Conservation (phyloP, 2,113 vertebrate species). For the Neomonachus schauinslandi region DNA sequence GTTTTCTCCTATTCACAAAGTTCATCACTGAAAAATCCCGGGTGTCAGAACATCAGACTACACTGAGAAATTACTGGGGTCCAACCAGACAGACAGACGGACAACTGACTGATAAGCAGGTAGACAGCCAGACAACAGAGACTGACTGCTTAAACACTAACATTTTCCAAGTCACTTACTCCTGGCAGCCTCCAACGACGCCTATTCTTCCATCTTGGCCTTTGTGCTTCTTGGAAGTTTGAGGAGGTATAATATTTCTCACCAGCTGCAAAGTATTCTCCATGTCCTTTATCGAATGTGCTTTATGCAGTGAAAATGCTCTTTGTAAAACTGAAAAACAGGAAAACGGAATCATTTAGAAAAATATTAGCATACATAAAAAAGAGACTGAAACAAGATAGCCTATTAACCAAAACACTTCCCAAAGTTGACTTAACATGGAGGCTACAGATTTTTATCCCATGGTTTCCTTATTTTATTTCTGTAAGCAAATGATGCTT, state of each 20-base stretch:
- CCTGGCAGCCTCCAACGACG: slow-evolving; percentile 95
- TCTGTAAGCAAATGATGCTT: neutral
- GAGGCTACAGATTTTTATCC: neutral
- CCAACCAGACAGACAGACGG: neutral
- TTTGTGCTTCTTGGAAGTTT: slow-evolving; percentile 94
- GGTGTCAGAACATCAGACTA: neutral
- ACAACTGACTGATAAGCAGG: neutral
- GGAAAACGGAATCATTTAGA: slow-evolving; percentile 55
- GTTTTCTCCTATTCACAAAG: neutral
- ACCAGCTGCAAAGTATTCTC: slow-evolving; percentile 91
- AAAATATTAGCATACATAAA: neutral
- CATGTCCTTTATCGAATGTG: slow-evolving; percentile 89
- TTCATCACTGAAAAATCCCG: neutral
- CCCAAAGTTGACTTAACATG: neutral
- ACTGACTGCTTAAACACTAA: neutral
- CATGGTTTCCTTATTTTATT: neutral
- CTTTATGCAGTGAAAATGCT: slow-evolving; percentile 87
- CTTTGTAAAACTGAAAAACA: slow-evolving; percentile 91
- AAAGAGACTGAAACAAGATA: neutral
- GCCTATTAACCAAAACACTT: neutral
- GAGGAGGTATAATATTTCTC: slow-evolving; percentile 92
- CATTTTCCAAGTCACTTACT: slow-evolving; percentile 88
- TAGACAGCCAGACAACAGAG: neutral
- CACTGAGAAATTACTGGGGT: neutral
- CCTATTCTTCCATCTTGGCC: slow-evolving; percentile 97